A percentile compares a stretch with the other conserved stretches of the same genome.
Conservation (phyloP, 1,140 invertebrate genomes). For the Callitettix versicolor region DNA sequence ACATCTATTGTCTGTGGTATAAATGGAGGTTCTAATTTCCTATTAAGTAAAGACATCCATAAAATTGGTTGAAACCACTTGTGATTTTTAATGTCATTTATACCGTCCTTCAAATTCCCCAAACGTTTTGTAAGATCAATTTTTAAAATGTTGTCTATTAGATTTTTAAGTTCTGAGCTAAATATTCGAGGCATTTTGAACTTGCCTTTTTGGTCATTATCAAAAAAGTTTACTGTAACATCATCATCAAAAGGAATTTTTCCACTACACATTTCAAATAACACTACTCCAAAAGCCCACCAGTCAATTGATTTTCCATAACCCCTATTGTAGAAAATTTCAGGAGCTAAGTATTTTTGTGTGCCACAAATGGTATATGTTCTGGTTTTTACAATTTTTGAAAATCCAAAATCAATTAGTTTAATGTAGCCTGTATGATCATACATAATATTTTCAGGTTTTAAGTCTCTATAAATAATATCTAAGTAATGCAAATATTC, state of each 20-base stretch:
- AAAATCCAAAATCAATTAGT: slow-evolving; percentile 14
- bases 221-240: slow-evolving; percentile 82
- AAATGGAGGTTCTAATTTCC: not conserved
- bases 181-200: slow-evolving; percentile 60
- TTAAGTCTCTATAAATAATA: slow-evolving; percentile 85
- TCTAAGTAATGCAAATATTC: slow-evolving; percentile 88
- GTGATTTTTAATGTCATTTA: slow-evolving; percentile 52
- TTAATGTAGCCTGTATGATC: slow-evolving; percentile 59
- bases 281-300: slow-evolving; percentile 87
- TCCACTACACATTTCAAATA: slow-evolving; percentile 76
- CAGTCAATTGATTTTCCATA: slow-evolving; percentile 94
- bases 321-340: slow-evolving; percentile 88
- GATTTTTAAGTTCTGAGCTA: slow-evolving; percentile 66
- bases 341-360: slow-evolving; percentile 90
- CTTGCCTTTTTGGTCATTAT: slow-evolving; percentile 67
- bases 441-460: slow-evolving; percentile 92
- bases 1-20: slow-evolving; percentile 31
- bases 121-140: slow-evolving; percentile 77
- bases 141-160: slow-evolving; percentile 78
- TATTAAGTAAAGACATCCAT: not conserved
- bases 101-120: slow-evolving; percentile 78
- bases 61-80: slow-evolving; percentile 28
- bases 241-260: slow-evolving; percentile 72
- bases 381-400: slow-evolving; percentile 11
- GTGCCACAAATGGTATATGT: slow-evolving; percentile 95